Base-by-base conservation (phyloP, 2,888 invertebrate genomes). In the Ceriagrion tenellum region DNA sequence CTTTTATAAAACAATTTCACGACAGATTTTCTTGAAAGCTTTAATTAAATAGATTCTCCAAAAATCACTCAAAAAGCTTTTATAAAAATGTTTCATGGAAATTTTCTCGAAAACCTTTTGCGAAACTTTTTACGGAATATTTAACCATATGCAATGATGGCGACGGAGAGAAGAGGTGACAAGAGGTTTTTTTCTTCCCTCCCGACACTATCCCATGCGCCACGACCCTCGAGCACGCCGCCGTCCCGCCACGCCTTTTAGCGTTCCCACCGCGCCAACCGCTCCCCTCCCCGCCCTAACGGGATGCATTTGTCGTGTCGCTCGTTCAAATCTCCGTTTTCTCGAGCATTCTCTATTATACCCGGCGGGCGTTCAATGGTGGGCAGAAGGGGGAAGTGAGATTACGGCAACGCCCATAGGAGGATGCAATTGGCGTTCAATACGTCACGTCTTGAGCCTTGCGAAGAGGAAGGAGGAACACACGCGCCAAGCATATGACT, bases 231-330 rank as follows among this genome's bases (percentile, higher is more conserved):
- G 16, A n/a, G 81, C 30, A 81, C 30, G 35, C 30, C 26, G 35
- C 30, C n/a, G 13, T 35, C 30, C n/a, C 81, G 35, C 81, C 30
- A 30, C 81, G 35, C 81, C 30, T 35, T 35, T 26, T 20, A 13
- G 16, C 10, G 35, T 18, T 30, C 30, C 35, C 81, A 35, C 35
- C 30, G 13, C 81, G 35, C 81, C n/a, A 26, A 23, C 18, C 69
- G 69, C 81, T 8, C 0, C 30, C 35, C 81, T 35, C 3, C 23
- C 81, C 74, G 16, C 30, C 30, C 30, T 81, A 81, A 81, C 81
- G 81, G 81, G 81, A 81, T 81, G 81, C 81, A 81, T 81, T 81
- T 81, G 81, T 81, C 81, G 81, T 81, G 30, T 81, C 81, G 30
- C 35, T 81, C 35, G 35, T 35, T 35, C 81, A 81, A 81, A 81